Evolutionary conservation across 2,797 vertebrate species (phyloP).

Genomic region (Cyclopterus lumpus): DNA sequence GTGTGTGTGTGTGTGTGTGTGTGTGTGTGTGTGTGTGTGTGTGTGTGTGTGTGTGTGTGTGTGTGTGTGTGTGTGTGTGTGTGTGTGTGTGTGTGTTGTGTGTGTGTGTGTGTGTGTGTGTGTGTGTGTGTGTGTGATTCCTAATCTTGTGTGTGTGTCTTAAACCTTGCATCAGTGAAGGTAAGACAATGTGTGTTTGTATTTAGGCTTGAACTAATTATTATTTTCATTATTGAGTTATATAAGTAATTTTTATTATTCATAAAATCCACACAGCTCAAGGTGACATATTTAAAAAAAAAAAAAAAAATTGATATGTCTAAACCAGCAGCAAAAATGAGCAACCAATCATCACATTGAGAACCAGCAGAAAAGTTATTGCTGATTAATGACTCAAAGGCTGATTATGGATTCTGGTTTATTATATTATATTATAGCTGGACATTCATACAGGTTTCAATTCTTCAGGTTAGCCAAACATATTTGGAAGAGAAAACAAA

Average conservation of each 20-base stretch:
- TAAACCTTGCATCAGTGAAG: neutral
- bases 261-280: constrained; percentile 4
- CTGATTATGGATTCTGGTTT: neutral
- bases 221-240: neutral
- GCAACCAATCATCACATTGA: constrained; percentile 7
- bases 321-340: constrained; percentile 1
- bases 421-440: neutral
- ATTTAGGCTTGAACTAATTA: neutral
- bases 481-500: neutral
- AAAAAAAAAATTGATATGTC: too few relatives aligned
- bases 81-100: constrained; percentile 8
- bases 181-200: constrained; percentile 2
- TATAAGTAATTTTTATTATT: neutral
- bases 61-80: constrained; percentile 6
- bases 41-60: constrained; percentile 1
- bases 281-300: neutral
- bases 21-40: too few relatives aligned
- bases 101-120: constrained; percentile 7
- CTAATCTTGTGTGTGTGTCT: constrained; percentile 1
- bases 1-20: neutral
- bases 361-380: neutral
- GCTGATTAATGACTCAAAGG: neutral
- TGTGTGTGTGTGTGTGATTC: constrained; percentile 10
- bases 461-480: neutral
- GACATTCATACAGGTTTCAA: neutral